Conservation (phyloP, 2,113 vertebrate species). For the Montifringilla adamsi region DNA sequence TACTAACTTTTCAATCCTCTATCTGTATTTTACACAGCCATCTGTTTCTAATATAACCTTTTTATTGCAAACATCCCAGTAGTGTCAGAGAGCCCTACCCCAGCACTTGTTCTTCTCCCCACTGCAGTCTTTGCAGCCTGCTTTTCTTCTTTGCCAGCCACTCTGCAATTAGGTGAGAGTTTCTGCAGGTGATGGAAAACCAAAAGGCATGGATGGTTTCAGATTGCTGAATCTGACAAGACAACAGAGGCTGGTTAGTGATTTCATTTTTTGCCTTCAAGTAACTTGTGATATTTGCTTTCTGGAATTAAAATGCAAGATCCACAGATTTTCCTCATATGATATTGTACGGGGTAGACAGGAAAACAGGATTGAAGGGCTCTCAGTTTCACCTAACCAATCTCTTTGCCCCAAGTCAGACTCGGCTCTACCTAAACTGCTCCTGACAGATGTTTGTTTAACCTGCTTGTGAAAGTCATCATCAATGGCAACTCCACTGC, state of each 20-base stretch:
- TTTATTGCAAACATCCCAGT: neutral
- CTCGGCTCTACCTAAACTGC: neutral
- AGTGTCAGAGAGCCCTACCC: neutral
- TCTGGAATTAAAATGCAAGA: neutral
- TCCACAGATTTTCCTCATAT: neutral
- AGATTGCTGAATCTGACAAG: neutral
- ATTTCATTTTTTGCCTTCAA: constrained; percentile 4
- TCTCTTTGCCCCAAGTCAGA: neutral
- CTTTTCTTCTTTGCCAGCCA: neutral
- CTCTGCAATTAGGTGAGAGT: neutral
- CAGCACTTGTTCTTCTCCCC: neutral
- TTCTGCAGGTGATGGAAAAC: neutral
- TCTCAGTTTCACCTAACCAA: neutral
- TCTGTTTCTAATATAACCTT: neutral
- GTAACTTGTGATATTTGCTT: neutral
- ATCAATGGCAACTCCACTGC: neutral
- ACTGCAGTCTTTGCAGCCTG: neutral
- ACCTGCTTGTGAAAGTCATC: neutral
- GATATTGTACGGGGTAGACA: neutral
- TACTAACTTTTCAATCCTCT: neutral
- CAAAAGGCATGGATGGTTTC: neutral
- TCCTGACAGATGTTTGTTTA: constrained; percentile 9
- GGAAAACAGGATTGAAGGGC: neutral
- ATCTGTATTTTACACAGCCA: neutral
- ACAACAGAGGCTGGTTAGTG: neutral